Evolutionary conservation across 2,113 vertebrate species (phyloP), one percentile per base, ranked within the genome.

Genomic region (Mormyrus iriodes): DNA sequence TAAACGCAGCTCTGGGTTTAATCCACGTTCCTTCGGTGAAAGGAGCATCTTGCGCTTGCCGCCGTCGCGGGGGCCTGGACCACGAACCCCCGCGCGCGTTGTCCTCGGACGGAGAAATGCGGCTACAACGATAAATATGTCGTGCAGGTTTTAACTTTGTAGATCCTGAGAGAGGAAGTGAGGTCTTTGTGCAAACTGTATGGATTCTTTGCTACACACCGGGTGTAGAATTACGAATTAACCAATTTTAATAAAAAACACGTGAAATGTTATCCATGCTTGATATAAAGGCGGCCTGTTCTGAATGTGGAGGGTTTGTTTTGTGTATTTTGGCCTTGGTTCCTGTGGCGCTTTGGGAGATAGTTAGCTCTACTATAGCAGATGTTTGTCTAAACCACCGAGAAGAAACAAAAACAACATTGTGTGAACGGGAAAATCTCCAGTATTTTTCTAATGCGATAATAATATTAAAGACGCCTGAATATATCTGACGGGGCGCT

Each of bases 201-300:
- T 96, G 96, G 95, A 95, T 97, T 95, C 97, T 97, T 97, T 96
- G 96, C 97, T 96, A 97, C 97, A 97, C 97, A 95, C 95, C 94
- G 96, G 96, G 97, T 98, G 97, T 98, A 96, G 96, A 93, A 97
- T 99, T 99, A 97, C 97, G 97, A 97, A 96, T 99, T 97, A 97
- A 97, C 97, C 98, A 97, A 99, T 98, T 99, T 98, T 97, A 98
- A 99, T 98, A 97, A 98, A n/a, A 98, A 99, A 99, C 97, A 98
- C 94, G 96, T 96, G 97, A 98, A 98, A 99, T 94, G 94, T 95
- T 97, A 98, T 96, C 97, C 97, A 93, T 90, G 95, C 96, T 97
- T 97, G 97, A 97, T 98, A 98, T 97, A 97, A 98, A 96, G 97
- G 96, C 96, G 96, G 97, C 97, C 97, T 97, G 96, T 97, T 97